Evolutionary conservation across 2,113 vertebrate genomes (phyloP), one percentile per base, ranked within the genome.

Genomic region (Xyliphius kryptos): DNA sequence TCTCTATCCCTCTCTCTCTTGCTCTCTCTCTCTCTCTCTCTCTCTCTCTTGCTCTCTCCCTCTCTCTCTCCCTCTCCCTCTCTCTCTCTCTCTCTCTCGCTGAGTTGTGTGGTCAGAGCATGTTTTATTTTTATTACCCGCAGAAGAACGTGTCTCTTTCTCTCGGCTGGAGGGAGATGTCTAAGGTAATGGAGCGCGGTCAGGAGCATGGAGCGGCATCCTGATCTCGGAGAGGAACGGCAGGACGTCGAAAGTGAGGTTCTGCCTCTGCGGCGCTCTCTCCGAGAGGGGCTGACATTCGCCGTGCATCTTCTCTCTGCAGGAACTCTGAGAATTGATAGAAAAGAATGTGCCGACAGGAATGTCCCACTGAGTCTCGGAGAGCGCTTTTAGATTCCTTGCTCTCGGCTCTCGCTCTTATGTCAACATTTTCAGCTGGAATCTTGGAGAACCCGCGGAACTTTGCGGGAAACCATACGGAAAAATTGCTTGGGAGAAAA

Each of bases 131-230:
- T 26, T 62, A 16, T 14, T 20, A 49, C 15, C 26, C n/a, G 38
- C 26, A 54, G 36, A 21, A 51, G 46, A 32, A 59, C 11, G 48
- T 65, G 40, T 67, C 26, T 56, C 56, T 40, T 49, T 13, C 49
- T 67, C 61, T 55, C 70, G 21, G 58, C 56, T 67, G 70, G 70
- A 61, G 66, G 58, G 71, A 64, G 54, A 72, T 68, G 56, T 59
- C 36, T 59, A 44, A 61, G 56, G 50, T 69, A 73, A 73, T 73
- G 71, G 71, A 69, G 66, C 66, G 55, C 56, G 59, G 51, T 69
- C 17, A 61, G 61, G 46, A 56, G 37, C 16, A 16, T 56, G 47
- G 66, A 48, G 71, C 21, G 9, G 61, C 44, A 56, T 66, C 71
- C 66, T 63, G 51, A 58, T 61, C 61, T 43, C 46, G 26, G 46